phyloP scores from a whole-genome alignment of 2,888 invertebrate species.

The Isoperla grammatica region DNA sequence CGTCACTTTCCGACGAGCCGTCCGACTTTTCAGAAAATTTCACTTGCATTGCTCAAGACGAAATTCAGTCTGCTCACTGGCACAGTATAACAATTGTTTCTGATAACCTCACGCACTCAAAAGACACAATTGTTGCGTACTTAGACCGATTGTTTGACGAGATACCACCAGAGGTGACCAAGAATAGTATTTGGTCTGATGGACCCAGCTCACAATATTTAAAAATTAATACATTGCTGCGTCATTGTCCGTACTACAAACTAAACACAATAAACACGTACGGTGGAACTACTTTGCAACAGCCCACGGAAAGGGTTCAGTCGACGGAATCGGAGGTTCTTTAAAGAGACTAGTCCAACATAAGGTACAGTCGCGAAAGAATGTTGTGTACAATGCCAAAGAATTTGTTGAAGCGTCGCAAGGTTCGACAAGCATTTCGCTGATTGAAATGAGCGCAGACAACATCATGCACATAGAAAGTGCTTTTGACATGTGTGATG shows the following conservation, averaged over 20 bases:
- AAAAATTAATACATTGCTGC: conserved; percentile 16
- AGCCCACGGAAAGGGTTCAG: conserved; percentile 6
- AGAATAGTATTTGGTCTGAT: conserved; percentile 14
- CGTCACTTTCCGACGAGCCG: no score
- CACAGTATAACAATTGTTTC: not conserved
- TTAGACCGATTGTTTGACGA: conserved; percentile 2
- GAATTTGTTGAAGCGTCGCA: no score
- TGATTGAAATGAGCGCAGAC: no score
- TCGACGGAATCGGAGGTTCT: not conserved
- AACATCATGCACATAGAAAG: no score
- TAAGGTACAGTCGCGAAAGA: no score
- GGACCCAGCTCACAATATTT: conserved; percentile 12
- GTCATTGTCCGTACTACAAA: not conserved
- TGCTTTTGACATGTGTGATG: no score
- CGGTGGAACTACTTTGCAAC: conserved; percentile 3
- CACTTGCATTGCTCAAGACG: conserved; percentile 14
- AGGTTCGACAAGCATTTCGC: no score
- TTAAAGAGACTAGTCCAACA: not conserved
- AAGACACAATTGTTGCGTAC: conserved; percentile 6
- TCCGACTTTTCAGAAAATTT: conserved; percentile 16
- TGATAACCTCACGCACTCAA: conserved; percentile 6
- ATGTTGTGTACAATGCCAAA: no score
- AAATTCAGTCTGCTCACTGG: conserved; percentile 13
- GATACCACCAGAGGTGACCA: conserved; percentile 1
- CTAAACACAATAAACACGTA: not conserved